Evolutionary conservation across 2,888 invertebrate genomes (phyloP), one percentile per base, ranked within the genome.

Genomic region (Agrochola lychnidis): DNA sequence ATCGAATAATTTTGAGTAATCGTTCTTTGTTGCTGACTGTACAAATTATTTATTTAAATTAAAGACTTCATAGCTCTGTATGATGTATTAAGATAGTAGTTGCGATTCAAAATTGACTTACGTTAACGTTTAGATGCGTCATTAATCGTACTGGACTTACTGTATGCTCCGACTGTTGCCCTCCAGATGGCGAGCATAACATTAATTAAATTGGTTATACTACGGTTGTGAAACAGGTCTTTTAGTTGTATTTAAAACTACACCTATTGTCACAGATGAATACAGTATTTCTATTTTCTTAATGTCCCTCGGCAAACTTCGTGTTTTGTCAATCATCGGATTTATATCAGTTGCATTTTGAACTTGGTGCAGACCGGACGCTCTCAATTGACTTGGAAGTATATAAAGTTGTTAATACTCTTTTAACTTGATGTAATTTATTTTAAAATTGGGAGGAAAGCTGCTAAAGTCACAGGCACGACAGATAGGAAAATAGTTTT

Each of bases 201-300:
- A 16, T 30, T 36, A 48, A 59, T 14, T 36, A 53, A n/a, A 51
- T 77, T 56, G 30, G 42, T 68, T 12, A 30, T 64, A 71, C 42
- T 61, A 66, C 48, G 81, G 73, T 85, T 88, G 73, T 81, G 83
- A 83, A 83, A 85, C 83, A 88, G 84, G 78, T 61, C 14, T 42
- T 79, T 75, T 53, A 51, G 12, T 67, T 57, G 56, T 73, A 70
- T 82, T 62, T 74, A 73, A 63, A 76, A 40, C 57, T 78, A 62
- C 77, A 64, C 57, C 30, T 80, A 76, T 45, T 45, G 45, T 45
- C 45, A 45, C 45, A 45, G 45, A 45, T 14, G 45, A 12, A 45
- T 45, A 45, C 30, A 30, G 30, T 30, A 30, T 30, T 30, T 30
- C 30, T 30, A 30, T 30, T 30, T 30, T 30, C 30, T 30, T 30